These are phyloP conservation scores for Coenonympha glycerion DNA, from an alignment of 2,888 invertebrate species.

Conservation along the genomic window DNA sequence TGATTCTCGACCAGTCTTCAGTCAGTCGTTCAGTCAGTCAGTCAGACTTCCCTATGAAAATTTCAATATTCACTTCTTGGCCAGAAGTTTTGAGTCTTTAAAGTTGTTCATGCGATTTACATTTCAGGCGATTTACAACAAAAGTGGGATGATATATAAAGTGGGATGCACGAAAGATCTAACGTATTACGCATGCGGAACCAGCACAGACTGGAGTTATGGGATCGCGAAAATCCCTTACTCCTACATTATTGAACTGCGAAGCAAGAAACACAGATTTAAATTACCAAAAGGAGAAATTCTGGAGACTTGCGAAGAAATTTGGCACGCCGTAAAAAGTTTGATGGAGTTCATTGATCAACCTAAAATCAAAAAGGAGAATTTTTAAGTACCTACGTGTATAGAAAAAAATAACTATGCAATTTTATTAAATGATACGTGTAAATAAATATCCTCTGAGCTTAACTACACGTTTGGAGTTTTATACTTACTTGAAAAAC, in stretches of 20 bases:
- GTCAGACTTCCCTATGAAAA: too few species aligned
- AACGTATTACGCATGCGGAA: slow-evolving; percentile 62
- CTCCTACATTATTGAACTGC: slow-evolving; percentile 64
- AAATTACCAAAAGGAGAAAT: slow-evolving; percentile 58
- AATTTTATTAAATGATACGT: too few species aligned
- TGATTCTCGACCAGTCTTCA: too few species aligned
- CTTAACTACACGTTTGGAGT: too few species aligned
- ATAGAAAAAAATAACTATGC: too few species aligned
- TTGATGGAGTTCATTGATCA: slow-evolving; percentile 57
- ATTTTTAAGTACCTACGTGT: too few species aligned
- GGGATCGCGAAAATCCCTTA: slow-evolving; percentile 62
- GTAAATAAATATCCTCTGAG: too few species aligned
- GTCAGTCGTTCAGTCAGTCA: too few species aligned
- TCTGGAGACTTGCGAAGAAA: slow-evolving; percentile 52
- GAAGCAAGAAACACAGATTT: slow-evolving; percentile 56
- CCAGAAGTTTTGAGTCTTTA: too few species aligned
- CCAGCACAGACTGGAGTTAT: slow-evolving; percentile 68
- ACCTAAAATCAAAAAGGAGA: slow-evolving; percentile 11
- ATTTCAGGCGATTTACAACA: slow-evolving; percentile 62
- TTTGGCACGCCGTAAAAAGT: slow-evolving; percentile 52
- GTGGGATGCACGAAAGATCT: slow-evolving; percentile 66
- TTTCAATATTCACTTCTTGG: too few species aligned
- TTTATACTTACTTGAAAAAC: too few species aligned
- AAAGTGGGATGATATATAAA: slow-evolving; percentile 56
- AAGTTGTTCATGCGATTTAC: too few species aligned